phyloP scores from a whole-genome alignment of 2,797 vertebrate genomes.

The Aplochiton taeniatus region DNA sequence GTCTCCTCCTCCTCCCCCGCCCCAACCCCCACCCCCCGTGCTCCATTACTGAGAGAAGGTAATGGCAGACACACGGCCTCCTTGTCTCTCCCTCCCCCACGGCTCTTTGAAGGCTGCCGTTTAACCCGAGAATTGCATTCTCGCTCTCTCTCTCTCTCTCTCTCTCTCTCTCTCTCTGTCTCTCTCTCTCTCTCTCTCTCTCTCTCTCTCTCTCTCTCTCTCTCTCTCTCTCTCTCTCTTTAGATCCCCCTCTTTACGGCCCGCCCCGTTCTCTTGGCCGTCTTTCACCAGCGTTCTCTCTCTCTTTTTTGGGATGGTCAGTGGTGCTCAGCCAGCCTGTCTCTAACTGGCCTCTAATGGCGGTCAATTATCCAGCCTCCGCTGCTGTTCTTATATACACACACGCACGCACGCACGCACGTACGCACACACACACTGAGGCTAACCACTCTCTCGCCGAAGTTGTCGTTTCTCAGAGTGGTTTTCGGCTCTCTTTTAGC shows the following conservation, averaged over 20 bases:
- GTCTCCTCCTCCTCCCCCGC: background rate
- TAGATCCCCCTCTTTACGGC: background rate
- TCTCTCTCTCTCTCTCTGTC: constrained; percentile 13
- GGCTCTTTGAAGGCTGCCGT: background rate
- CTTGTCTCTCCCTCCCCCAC: background rate
- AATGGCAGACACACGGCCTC: background rate
- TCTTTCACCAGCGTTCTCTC: background rate
- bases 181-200: constrained; percentile 12
- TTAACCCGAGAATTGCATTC: background rate
- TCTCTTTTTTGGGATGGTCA: constrained; percentile 41
- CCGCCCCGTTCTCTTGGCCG: background rate
- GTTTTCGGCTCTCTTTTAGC: too few relatives aligned
- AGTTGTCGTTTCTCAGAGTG: too few relatives aligned
- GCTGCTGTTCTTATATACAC: constrained; percentile 18
- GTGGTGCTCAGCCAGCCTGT: constrained; percentile 45
- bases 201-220: constrained; percentile 15
- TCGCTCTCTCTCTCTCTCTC: constrained; percentile 21
- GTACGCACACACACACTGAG: constrained; percentile 3
- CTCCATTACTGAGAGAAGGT: constrained; percentile 12
- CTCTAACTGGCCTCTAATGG: constrained; percentile 45
- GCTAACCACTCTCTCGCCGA: background rate
- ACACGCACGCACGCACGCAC: constrained; percentile 1
- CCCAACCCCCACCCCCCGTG: constrained; percentile 1
- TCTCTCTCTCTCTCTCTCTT: background rate
- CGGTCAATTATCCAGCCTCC: constrained; percentile 16